Evolutionary conservation across 2,113 vertebrate species (phyloP).

Genomic region (Coptodon rendalli): DNA sequence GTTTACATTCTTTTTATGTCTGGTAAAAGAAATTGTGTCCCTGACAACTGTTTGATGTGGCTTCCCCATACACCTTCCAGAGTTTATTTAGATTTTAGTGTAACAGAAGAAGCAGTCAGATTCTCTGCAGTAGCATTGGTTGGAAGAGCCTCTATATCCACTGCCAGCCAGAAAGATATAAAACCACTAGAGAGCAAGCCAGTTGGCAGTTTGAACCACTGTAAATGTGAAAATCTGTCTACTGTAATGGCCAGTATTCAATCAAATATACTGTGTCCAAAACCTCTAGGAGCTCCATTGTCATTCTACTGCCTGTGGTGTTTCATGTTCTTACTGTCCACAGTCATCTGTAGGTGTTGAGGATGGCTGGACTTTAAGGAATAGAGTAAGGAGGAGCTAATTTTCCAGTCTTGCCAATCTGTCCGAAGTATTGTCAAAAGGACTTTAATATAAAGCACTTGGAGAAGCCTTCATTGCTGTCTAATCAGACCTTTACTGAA

Average conservation of each 20-base stretch:
- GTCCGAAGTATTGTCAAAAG: constrained; percentile 14
- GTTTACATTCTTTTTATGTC: background rate
- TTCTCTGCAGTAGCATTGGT: background rate
- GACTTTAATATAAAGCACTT: constrained; percentile 39
- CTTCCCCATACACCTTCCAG: background rate
- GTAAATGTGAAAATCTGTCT: background rate
- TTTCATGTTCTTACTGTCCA: background rate
- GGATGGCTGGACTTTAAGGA: background rate
- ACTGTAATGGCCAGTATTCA: background rate
- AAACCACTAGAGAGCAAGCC: background rate
- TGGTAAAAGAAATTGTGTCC: background rate
- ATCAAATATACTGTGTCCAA: background rate
- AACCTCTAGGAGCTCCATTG: background rate
- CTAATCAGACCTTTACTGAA: constrained; percentile 29
- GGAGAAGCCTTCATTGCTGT: constrained; percentile 13
- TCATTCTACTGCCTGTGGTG: background rate
- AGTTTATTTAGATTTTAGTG: background rate
- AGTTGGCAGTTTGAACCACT: background rate
- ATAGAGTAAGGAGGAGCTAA: constrained; percentile 22
- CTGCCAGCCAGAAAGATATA: background rate
- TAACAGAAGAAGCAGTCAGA: background rate
- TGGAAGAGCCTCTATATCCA: background rate
- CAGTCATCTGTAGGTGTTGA: background rate
- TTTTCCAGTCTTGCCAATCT: constrained; percentile 19
- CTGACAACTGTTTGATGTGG: background rate